Evolutionary conservation across 2,113 vertebrate genomes (phyloP).

Genomic region (human (Homo sapiens)): DNA sequence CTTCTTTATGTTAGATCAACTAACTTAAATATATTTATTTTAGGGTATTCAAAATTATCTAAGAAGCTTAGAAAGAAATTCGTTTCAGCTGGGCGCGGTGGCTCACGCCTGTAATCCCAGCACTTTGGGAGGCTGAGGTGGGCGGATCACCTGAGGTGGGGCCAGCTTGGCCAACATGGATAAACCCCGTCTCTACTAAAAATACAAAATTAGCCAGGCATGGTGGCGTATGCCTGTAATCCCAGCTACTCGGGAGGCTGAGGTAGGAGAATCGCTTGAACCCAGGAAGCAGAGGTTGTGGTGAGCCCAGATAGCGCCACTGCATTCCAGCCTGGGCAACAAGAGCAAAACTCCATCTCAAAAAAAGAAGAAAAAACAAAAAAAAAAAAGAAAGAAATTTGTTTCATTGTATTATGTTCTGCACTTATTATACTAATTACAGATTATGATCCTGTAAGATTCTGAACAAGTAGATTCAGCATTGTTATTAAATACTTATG

Average conservation of each 20-base stretch:
- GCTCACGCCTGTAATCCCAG: no score
- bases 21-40: neutral
- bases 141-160: fast-evolving
- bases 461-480: slow-evolving; percentile 47
- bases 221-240: no score
- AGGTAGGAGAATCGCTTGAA: no score
- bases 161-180: no score
- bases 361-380: neutral
- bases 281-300: no score
- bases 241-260: no score
- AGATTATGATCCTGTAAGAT: slow-evolving; percentile 8
- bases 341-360: no score
- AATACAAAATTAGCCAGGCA: no score
- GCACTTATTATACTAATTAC: slow-evolving; percentile 19
- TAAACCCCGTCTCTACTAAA: no score
- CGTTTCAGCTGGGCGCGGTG: neutral
- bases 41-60: neutral
- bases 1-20: neutral
- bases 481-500: slow-evolving; percentile 53
- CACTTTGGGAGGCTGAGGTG: no score
- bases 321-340: no score
- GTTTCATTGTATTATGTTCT: neutral
- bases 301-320: no score
- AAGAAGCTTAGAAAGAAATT: neutral
- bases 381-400: neutral